Evolutionary conservation across 2,113 vertebrate genomes (phyloP).

Genomic region (Brevimyrus niger): DNA sequence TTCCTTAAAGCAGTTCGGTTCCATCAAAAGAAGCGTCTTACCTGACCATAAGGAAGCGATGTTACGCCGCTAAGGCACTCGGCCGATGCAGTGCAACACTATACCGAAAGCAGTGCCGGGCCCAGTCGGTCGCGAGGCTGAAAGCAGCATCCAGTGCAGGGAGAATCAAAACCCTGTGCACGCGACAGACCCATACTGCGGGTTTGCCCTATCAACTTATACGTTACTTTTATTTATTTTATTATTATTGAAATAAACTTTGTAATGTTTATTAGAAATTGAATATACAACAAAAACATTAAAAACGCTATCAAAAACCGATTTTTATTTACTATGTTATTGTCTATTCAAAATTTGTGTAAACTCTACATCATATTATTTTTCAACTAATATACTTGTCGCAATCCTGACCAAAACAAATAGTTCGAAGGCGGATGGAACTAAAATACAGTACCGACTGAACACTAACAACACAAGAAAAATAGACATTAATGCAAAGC

Average conservation of each 20-base stretch:
- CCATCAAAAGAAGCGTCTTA: background rate
- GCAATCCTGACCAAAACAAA: background rate
- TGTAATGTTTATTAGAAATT: background rate
- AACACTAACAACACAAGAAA: background rate
- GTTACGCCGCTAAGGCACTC: background rate
- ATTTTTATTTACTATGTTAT: background rate
- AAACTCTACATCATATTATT: background rate
- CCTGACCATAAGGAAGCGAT: constrained; percentile 24
- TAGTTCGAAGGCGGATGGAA: background rate
- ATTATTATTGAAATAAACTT: background rate
- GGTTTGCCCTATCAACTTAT: background rate
- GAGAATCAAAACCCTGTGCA: no score
- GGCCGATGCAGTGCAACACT: background rate
- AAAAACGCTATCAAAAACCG: background rate
- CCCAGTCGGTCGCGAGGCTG: background rate
- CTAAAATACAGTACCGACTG: background rate
- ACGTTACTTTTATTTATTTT: background rate
- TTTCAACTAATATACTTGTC: background rate
- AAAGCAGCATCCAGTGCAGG: background rate
- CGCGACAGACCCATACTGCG: background rate
- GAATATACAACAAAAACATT: background rate
- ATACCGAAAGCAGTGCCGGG: background rate
- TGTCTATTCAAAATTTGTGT: background rate
- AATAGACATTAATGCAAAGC: background rate
- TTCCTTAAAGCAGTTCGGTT: background rate